A percentile compares a stretch with the other conserved stretches of the same genome.
These are phyloP conservation scores for Cyanistes caeruleus DNA, from an alignment of 2,113 vertebrate species.

Conservation along the genomic window DNA sequence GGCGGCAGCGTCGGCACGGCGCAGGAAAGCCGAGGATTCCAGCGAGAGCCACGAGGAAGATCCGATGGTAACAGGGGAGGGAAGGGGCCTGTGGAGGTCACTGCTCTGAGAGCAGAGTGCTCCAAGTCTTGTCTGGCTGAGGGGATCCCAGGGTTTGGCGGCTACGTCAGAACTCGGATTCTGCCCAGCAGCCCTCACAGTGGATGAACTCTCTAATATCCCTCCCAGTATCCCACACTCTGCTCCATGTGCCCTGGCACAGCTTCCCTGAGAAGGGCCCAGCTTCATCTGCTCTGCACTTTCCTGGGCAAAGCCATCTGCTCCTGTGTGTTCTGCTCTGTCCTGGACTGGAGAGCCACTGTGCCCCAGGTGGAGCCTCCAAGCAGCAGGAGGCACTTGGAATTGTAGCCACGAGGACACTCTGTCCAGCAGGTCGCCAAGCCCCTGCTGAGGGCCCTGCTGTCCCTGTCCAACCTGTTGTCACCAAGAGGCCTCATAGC, in stretches of 20 bases:
- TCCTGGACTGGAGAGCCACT: not conserved
- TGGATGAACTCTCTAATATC: too few relatives aligned
- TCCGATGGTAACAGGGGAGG: constrained; percentile 70
- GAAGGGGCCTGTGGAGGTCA: fast-evolving
- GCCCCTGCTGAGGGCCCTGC: too few relatives aligned
- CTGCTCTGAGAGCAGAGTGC: not conserved
- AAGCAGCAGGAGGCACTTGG: not conserved
- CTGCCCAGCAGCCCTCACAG: fast-evolving
- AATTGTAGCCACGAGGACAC: fast-evolving
- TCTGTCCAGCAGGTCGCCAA: not conserved
- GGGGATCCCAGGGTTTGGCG: not conserved
- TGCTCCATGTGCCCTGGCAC: not conserved
- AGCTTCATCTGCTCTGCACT: not conserved
- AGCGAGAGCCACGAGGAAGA: constrained; percentile 93
- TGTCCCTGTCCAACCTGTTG: not conserved
- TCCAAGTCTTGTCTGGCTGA: not conserved
- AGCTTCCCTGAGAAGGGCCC: not conserved
- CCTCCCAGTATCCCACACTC: not conserved
- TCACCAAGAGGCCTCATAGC: not conserved
- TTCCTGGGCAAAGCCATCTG: not conserved
- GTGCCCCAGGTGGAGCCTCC: not conserved
- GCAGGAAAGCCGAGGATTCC: constrained; percentile 81
- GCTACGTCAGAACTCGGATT: not conserved
- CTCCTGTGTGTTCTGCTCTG: not conserved
- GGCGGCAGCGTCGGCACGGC: constrained; percentile 54